phyloP scores from a whole-genome alignment of 1,140 invertebrate genomes.

The Calliphora vicina region DNA sequence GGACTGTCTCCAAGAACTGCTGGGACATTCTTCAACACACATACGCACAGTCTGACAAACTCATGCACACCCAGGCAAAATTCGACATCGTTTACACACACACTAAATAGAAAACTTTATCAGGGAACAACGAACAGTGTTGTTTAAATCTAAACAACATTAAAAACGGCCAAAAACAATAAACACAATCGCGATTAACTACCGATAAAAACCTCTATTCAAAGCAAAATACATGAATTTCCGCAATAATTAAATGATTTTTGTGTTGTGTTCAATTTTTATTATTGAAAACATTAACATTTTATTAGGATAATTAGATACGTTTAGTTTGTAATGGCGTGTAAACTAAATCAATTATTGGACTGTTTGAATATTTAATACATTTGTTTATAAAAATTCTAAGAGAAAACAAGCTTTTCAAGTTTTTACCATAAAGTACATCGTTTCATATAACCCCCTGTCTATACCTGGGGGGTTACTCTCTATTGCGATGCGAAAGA shows the following conservation, averaged over 20 bases:
- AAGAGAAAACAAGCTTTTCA: too few relatives aligned
- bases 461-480: too few relatives aligned
- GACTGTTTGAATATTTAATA: too few relatives aligned
- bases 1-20: too few relatives aligned
- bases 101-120: neutral
- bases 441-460: too few relatives aligned
- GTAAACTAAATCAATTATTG: too few relatives aligned
- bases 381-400: too few relatives aligned
- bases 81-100: neutral
- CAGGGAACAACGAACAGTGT: neutral
- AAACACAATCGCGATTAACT: too few relatives aligned
- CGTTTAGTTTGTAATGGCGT: too few relatives aligned
- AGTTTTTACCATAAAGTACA: too few relatives aligned
- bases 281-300: neutral
- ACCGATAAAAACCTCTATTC: neutral
- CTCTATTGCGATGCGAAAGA: too few relatives aligned
- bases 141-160: neutral
- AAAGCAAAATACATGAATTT: neutral
- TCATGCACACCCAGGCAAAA: neutral
- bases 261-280: neutral
- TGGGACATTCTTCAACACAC: too few relatives aligned
- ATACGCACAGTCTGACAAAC: neutral
- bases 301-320: neutral
- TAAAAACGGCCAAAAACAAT: neutral
- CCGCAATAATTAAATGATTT: neutral